Evolutionary conservation across 2,113 vertebrate genomes (phyloP), one percentile per base, ranked within the genome.

Genomic region (Coptodon rendalli): DNA sequence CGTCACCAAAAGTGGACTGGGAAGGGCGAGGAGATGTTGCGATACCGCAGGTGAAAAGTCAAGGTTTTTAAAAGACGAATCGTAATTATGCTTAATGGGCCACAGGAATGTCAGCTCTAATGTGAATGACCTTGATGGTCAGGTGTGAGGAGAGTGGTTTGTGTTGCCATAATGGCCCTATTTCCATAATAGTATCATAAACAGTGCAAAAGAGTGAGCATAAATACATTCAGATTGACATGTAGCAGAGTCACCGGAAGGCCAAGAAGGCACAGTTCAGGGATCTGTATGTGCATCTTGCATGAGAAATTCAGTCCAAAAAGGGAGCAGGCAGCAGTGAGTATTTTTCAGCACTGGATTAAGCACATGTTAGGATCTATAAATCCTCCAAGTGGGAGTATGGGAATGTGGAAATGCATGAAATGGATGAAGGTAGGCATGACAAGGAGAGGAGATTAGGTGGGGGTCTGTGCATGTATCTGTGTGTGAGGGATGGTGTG

Each of bases 41-140:
- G 54, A 90, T 84, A 66, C 43, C 7, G 4, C 36, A 52, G 85
- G 82, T 83, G 68, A 88, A 86, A 90, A 80, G 89, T 86, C 81
- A 88, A 87, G 86, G 92, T 86, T 82, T 89, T 81, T 80, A 5
- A 19, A 61, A 61, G 61, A 82, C 14, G 38, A 86, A 38, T 86
- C 29, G 7, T 63, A 93, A 93, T 92, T 91, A 86, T 14, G 19
- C 89, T 73, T 94, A 93, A 93, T 91, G 82, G 79, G 16, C 27
- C 43, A n/a, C 78, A 86, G 81, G 53, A 92, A 93, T 92, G 90
- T 83, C 78, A 29, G 83, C 7, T 12, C 76, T 86, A 85, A 92
- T 89, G 89, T 82, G 86, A 89, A 89, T 57, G 91, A 87, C 94
- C 93, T 93, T 94, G 91, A 85, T 86, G 63, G 53, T 91, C 80